A percentile compares a stretch with the other conserved stretches of the same genome.
These are phyloP conservation scores for Rallus crepitans DNA, from an alignment of 2,797 vertebrate species.

Conservation along the genomic window DNA sequence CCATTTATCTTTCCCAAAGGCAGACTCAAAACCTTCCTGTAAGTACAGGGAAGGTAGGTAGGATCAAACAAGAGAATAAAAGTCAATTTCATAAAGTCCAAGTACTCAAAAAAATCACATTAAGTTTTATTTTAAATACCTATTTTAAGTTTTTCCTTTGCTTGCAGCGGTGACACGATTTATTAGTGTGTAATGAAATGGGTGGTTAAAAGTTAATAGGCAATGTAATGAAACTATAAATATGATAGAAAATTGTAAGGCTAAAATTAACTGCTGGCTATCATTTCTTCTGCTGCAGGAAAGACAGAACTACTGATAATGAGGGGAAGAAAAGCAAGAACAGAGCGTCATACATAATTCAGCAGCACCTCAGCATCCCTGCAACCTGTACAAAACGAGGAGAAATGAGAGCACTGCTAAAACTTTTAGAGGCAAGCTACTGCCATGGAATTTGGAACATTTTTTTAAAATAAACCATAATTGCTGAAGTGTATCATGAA, in stretches of 20 bases:
- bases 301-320: background rate
- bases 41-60: background rate
- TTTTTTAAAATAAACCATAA: background rate
- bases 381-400: background rate
- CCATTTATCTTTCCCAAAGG: background rate
- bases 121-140: background rate
- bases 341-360: background rate
- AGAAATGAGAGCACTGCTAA: background rate
- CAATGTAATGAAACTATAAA: background rate
- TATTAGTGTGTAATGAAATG: background rate
- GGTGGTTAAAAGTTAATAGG: background rate
- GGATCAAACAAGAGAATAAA: background rate
- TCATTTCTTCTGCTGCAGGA: background rate
- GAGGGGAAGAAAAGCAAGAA: background rate
- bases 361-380: background rate
- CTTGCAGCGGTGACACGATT: background rate
- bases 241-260: background rate
- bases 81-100: background rate
- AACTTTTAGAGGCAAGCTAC: background rate
- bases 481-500: background rate
- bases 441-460: background rate
- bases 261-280: slow-evolving; percentile 11
- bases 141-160: background rate
- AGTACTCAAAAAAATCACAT: background rate
- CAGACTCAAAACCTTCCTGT: background rate